Evolutionary conservation across 1,140 invertebrate genomes (phyloP).

Genomic region (Rhyzopertha dominica): DNA sequence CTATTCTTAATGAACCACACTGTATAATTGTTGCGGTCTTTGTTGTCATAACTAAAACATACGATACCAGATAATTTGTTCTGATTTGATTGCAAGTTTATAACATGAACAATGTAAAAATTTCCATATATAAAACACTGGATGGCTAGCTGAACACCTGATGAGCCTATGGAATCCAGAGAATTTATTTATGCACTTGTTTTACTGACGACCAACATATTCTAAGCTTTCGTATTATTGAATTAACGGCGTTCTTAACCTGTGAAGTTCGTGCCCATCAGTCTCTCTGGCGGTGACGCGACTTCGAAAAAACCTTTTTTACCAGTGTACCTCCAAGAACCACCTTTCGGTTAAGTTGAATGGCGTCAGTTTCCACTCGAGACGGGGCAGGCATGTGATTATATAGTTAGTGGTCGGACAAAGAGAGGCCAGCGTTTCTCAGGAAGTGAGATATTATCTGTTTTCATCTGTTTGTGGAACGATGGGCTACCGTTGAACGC

Average conservation of each 20-base stretch:
- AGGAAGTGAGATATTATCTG: constrained; percentile 17
- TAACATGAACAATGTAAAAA: too few relatives aligned
- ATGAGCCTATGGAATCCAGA: not conserved
- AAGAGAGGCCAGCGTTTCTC: constrained; percentile 1
- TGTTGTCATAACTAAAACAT: too few relatives aligned
- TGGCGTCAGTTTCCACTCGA: constrained; percentile 15
- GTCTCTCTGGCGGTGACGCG: not conserved
- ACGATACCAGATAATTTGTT: too few relatives aligned
- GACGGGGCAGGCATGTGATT: constrained; percentile 15
- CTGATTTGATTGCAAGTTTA: too few relatives aligned
- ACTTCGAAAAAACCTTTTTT: constrained; percentile 3
- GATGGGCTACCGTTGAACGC: constrained; percentile 9
- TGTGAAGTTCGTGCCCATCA: not conserved
- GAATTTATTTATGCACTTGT: too few relatives aligned
- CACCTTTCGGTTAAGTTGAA: constrained; percentile 5
- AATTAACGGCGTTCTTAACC: not conserved
- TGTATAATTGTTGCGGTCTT: too few relatives aligned
- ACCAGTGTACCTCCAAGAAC: constrained; percentile 10
- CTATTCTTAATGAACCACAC: too few relatives aligned
- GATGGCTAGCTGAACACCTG: not conserved
- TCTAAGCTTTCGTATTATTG: not conserved
- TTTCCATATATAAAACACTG: not conserved
- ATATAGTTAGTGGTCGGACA: constrained; percentile 12
- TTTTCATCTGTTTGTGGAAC: too few relatives aligned
- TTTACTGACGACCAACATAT: too few relatives aligned